Base-by-base conservation (phyloP, 35 echinoderm and acorn worm species). In the Ophiothrix spiculata region DNA sequence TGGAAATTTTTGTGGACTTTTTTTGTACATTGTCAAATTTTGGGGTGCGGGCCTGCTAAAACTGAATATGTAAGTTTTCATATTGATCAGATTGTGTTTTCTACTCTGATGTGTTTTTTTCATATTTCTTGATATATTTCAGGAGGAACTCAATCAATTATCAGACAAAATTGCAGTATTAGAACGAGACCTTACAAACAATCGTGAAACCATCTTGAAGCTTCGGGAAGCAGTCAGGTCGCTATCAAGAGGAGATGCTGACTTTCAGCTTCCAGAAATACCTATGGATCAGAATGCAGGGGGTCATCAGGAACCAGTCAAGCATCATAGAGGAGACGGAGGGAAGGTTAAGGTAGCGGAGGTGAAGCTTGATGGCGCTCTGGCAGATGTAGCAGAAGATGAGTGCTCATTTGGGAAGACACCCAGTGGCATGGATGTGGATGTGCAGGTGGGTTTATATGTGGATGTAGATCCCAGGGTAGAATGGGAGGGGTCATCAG, bases 391-490 rank as follows among this genome's bases (percentile, higher is more conserved):
- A 25, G 85, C 82, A 32, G 56, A 79, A 40, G 86, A 90, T 60
- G 95, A 98, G 56, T 98, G 95, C 73, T 84, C 85, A 23, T 94
- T 98, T 89, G 95, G 76, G 28, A 76, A 86, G 1, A 85, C 80
- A 16, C 91, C 89, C 21, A 91, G 81, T 91, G 95, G 95, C 8
- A 91, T 79, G 13, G 82, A 88, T 21, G 92, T 82, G 15, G 92
- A 98, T 81, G 60, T 98, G 3, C 88, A 98, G 95, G 95, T 98
- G 86, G 79, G 64, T 63, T 63, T 14, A 63, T 15, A n/a, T 63
- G n/a, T 31, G 45, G 79, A 40, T 23, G 32, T 40, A 36, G 14
- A 40, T 36, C 33, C 35, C 39, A 0, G 79, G 79, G 14, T 40
- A 40, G 4, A 36, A 36, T 34, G 45, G 39, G 45, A 82, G n/a